A percentile compares a stretch with the other conserved stretches of the same genome.
These are phyloP conservation scores for Sarcophaga peregrina DNA, from an alignment of 1,140 invertebrate genomes.

Conservation along the genomic window DNA sequence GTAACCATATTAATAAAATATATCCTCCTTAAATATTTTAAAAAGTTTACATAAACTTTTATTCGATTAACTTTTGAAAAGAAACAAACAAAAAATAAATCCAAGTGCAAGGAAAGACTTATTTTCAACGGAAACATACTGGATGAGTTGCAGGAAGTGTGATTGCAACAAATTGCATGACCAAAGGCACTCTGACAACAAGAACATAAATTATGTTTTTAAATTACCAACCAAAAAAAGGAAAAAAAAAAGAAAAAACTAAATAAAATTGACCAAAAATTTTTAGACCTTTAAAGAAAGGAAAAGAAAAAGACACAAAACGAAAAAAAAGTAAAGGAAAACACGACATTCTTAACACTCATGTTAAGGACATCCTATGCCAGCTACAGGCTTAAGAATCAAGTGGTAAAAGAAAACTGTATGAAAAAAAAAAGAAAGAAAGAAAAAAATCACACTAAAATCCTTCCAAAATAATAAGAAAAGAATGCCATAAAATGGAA, in stretches of 20 bases:
- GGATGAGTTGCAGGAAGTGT: background rate
- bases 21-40: too few relatives aligned
- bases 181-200: background rate
- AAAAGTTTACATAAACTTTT: too few relatives aligned
- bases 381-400: too few relatives aligned
- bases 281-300: background rate
- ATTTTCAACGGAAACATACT: background rate
- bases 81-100: background rate
- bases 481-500: too few relatives aligned
- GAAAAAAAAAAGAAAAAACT: background rate
- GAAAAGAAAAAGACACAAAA: background rate
- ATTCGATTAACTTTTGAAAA: background rate
- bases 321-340: background rate
- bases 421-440: too few relatives aligned
- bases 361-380: too few relatives aligned
- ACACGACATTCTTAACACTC: background rate
- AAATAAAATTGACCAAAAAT: background rate
- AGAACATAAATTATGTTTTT: background rate
- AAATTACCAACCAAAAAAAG: background rate
- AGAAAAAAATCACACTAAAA: too few relatives aligned
- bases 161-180: slow-evolving; percentile 8
- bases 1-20: too few relatives aligned
- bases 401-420: too few relatives aligned
- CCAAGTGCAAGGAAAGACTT: background rate
- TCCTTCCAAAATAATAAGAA: too few relatives aligned